These are phyloP conservation scores for Temnothorax rugatulus DNA, from an alignment of 2,888 invertebrate genomes.

Conservation along the genomic window DNA sequence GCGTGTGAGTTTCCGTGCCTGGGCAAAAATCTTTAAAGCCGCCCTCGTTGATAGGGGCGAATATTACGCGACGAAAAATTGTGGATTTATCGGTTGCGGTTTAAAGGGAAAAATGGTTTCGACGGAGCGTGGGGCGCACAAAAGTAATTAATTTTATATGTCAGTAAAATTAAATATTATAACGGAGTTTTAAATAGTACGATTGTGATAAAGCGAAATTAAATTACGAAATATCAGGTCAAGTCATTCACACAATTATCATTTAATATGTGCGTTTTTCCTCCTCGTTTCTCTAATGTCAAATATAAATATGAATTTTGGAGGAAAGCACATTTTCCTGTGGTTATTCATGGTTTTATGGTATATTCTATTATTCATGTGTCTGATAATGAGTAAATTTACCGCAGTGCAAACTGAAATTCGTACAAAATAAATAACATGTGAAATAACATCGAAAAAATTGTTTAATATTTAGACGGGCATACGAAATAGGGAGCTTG, in stretches of 20 bases:
- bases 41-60: constrained; percentile 18
- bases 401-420: neutral
- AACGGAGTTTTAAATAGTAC: neutral
- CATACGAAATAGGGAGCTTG: neutral
- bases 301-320: constrained; percentile 11
- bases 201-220: constrained; percentile 6
- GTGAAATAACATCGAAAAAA: neutral
- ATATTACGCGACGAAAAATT: constrained; percentile 24
- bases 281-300: neutral
- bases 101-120: neutral
- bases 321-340: neutral
- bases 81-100: neutral
- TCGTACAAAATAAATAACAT: no score
- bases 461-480: neutral
- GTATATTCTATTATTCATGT: neutral
- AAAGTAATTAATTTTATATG: constrained; percentile 19
- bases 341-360: neutral
- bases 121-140: neutral
- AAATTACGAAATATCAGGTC: constrained; percentile 17
- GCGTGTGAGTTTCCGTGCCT: constrained; percentile 45
- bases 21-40: constrained; percentile 44
- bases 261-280: neutral
- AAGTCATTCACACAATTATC: constrained; percentile 5
- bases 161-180: constrained; percentile 4
- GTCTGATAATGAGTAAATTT: neutral